Conservation (phyloP, 2,888 invertebrate genomes). For the Limnephilus lunatus region DNA sequence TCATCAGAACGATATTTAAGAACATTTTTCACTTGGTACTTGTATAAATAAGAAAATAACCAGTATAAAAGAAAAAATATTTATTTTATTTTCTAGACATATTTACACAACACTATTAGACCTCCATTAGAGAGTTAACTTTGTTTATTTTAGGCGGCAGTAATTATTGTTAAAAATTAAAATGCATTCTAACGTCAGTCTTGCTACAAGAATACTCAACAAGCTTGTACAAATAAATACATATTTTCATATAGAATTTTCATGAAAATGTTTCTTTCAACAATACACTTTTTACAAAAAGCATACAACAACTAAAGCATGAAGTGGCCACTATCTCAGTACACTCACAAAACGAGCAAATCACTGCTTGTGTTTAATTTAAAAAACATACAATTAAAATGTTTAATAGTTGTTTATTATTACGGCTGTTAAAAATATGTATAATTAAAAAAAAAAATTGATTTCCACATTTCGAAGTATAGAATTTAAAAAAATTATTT, state of each 20-base stretch:
- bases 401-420: not conserved
- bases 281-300: not conserved
- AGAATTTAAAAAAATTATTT: not conserved
- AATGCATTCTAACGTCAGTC: conserved; percentile 14
- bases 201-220: not conserved
- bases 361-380: not conserved
- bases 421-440: not conserved
- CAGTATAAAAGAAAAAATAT: conserved; percentile 27
- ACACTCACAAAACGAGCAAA: not conserved
- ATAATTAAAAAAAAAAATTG: no score
- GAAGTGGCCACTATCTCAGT: not conserved
- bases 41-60: not conserved
- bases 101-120: conserved; percentile 1
- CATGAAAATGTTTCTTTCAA: not conserved
- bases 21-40: not conserved
- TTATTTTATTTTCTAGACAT: conserved; percentile 37
- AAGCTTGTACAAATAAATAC: not conserved
- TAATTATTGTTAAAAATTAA: conserved; percentile 16
- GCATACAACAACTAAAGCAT: not conserved
- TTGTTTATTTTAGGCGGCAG: conserved; percentile 9
- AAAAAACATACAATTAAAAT: not conserved
- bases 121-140: conserved; percentile 24
- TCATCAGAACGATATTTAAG: not conserved
- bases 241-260: not conserved
- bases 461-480: not conserved